Conservation (phyloP, 53 echinoderm and acorn worm genomes). For the Luidia sarsii region DNA sequence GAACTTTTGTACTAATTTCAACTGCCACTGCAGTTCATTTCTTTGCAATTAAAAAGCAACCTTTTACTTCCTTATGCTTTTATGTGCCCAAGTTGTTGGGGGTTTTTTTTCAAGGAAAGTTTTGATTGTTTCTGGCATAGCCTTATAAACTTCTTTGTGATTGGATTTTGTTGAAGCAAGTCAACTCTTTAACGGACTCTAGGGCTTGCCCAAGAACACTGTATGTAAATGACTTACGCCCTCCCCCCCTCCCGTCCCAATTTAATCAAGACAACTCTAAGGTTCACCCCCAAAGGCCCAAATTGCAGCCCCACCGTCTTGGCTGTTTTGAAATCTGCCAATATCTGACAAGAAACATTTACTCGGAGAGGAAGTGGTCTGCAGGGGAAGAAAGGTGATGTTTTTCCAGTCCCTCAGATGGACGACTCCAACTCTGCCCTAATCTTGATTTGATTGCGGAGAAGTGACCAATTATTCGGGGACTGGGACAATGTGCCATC, state of each 20-base stretch:
- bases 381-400: background rate
- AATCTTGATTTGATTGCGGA: constrained; percentile 18
- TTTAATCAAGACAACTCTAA: constrained; percentile 20
- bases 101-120: too few relatives aligned
- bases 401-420: constrained; percentile 25
- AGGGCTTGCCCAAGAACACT: too few relatives aligned
- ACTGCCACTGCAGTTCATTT: too few relatives aligned
- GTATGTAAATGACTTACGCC: constrained; percentile 44
- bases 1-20: too few relatives aligned
- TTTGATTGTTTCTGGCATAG: too few relatives aligned
- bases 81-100: too few relatives aligned
- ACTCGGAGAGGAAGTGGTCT: background rate
- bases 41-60: too few relatives aligned
- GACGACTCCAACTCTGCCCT: background rate
- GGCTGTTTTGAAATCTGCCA: constrained; percentile 36
- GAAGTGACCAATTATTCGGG: background rate
- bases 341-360: constrained; percentile 4
- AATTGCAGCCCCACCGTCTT: constrained; percentile 38
- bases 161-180: too few relatives aligned
- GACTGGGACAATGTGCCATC: constrained; percentile 33
- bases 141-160: too few relatives aligned
- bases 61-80: too few relatives aligned
- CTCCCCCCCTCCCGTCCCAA: background rate
- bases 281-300: background rate
- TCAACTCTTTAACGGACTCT: too few relatives aligned